Conservation (phyloP, 2,888 invertebrate species). For the Antitype chi region DNA sequence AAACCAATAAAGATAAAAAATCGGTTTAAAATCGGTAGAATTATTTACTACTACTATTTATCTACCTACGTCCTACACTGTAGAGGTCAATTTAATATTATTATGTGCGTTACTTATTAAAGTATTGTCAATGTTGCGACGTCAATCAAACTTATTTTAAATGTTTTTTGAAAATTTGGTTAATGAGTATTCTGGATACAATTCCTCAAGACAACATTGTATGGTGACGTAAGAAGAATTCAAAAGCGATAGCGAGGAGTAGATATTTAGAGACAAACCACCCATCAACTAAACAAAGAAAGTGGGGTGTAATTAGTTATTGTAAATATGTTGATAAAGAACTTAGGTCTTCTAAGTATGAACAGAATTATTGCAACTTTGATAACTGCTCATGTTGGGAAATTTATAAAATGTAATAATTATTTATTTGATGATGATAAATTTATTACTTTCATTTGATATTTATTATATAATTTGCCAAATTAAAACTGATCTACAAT, state of each 20-base stretch:
- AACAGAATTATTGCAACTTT: not conserved
- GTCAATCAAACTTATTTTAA: conserved; percentile 15
- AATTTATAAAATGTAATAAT: not conserved
- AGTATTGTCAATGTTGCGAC: not conserved
- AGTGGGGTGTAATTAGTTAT: not conserved
- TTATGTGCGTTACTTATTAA: not conserved
- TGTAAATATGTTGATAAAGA: not conserved
- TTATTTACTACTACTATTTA: not conserved
- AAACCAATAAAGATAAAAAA: conserved; percentile 33
- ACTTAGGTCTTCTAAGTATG: not conserved
- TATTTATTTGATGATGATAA: not conserved
- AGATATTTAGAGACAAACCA: no score
- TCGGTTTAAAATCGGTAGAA: conserved; percentile 2
- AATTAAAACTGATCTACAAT: conserved; percentile 56
- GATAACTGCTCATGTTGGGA: not conserved
- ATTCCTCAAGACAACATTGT: not conserved
- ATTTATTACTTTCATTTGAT: not conserved
- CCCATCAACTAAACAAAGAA: not conserved
- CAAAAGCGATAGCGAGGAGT: not conserved
- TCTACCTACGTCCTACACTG: not conserved
- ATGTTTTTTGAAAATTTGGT: not conserved
- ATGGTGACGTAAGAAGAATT: not conserved
- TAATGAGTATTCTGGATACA: not conserved
- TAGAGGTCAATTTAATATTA: not conserved
- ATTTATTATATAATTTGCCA: conserved; percentile 28